Base-by-base conservation (phyloP, 1,140 invertebrate species). In the Panulirus ornatus region DNA sequence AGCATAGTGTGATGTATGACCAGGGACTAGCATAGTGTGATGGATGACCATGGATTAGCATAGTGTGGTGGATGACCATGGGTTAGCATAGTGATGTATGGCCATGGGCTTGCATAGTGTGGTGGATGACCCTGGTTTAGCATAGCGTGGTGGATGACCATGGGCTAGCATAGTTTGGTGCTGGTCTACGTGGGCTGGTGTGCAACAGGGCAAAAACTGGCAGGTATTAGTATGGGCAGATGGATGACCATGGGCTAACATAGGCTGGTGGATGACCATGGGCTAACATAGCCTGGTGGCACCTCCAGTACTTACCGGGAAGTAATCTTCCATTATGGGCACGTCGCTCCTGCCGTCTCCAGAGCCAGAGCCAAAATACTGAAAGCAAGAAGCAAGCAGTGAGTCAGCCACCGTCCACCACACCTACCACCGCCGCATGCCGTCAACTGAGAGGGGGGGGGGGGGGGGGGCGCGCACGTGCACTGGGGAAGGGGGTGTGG, bases 301-400 rank as follows among this genome's bases (percentile, higher is more conserved):
- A 16, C 8, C 44, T 47, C 44, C 16, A 16, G 44, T 36, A 40
- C 75, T 78, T 44, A 78, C 75, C 75, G 75, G 22, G 38, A 44
- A 44, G 22, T 78, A 78, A 38, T 78, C 75, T 30, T 78, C 75
- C 40, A 78, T 47, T 27, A 78, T 44, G 19, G 22, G 19, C 6
- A 78, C 44, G 36, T 78, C 75, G 44, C 75, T 78, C 27, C 75
- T 44, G 14, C 75, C 75, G 11, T 78, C 75, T 2, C 75, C 75
- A 44, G 75, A 78, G 14, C 75, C 75, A 27, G 75, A 78, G 6
- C 75, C 75, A 78, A 78, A 44, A 78, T 78, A 78, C 75, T 78
- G 75, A 78, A 78, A 44, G 75, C 75, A 78, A n/a, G 44, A 78
- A 44, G 40, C 40, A 44, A 75, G 44, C 40, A 78, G 27, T 42